Percentiles rank a stretch among this genome's conserved stretches.
These are phyloP conservation scores for Zophobas morio DNA, from an alignment of 1,140 invertebrate genomes.

Conservation along the genomic window DNA sequence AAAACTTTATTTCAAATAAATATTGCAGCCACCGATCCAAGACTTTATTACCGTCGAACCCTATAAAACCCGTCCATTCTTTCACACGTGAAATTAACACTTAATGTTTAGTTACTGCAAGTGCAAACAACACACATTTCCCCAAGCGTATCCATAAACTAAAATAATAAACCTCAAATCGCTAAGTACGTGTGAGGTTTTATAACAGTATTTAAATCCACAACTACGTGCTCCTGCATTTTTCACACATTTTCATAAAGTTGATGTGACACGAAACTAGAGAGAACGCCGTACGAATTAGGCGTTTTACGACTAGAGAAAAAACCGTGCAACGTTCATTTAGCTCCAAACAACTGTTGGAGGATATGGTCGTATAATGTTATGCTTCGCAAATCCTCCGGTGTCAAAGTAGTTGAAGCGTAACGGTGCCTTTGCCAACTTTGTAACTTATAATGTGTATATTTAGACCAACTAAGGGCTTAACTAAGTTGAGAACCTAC, in stretches of 20 bases:
- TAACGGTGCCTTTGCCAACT: constrained; percentile 39
- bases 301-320: constrained; percentile 9
- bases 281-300: constrained; percentile 7
- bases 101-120: background rate
- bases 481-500: constrained; percentile 33
- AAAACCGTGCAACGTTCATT: constrained; percentile 19
- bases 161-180: constrained; percentile 27
- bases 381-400: constrained; percentile 34
- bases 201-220: constrained; percentile 20
- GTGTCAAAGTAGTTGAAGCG: constrained; percentile 34
- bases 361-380: constrained; percentile 32
- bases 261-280: constrained; percentile 7
- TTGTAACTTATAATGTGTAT: constrained; percentile 42
- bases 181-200: constrained; percentile 25
- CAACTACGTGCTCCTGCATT: constrained; percentile 25
- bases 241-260: constrained; percentile 29
- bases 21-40: too few species aligned
- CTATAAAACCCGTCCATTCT: too few species aligned
- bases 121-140: background rate
- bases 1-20: too few species aligned
- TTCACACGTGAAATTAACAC: background rate
- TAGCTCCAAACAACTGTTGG: constrained; percentile 23
- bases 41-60: too few species aligned
- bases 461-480: constrained; percentile 15
- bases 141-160: background rate